These are phyloP conservation scores for Unio delphinus DNA, from an alignment of 2,888 invertebrate genomes.

Conservation along the genomic window DNA sequence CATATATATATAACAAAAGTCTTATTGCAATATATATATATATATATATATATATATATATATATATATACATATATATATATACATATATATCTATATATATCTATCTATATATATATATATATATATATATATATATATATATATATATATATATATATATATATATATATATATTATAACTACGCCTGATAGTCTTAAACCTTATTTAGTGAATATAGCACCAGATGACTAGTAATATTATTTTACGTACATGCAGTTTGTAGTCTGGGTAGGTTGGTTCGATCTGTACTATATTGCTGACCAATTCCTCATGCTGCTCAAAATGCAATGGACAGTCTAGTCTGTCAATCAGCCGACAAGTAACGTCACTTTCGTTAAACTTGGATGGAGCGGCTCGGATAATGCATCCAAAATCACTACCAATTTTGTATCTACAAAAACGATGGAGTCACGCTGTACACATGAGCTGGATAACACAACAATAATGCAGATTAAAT, in stretches of 20 bases:
- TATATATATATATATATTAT: too few species aligned
- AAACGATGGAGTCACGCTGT: background rate
- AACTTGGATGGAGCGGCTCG: constrained; percentile 50
- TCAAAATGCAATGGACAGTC: constrained; percentile 44
- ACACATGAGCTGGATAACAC: background rate
- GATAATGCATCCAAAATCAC: constrained; percentile 43
- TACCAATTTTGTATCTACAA: background rate
- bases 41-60: too few species aligned
- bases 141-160: too few species aligned
- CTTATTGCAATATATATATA: too few species aligned
- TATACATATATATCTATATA: too few species aligned
- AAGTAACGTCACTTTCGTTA: constrained; percentile 33
- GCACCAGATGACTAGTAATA: background rate
- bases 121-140: too few species aligned
- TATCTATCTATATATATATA: too few species aligned
- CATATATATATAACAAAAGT: too few species aligned
- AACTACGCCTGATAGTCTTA: too few species aligned
- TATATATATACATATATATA: too few species aligned
- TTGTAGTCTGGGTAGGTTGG: constrained; percentile 14
- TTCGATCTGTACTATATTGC: constrained; percentile 45
- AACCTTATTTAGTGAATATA: background rate
- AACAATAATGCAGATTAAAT: background rate
- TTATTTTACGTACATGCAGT: constrained; percentile 20
- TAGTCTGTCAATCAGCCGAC: constrained; percentile 43
- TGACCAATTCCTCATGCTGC: constrained; percentile 61